Base-by-base conservation (phyloP, 2,113 vertebrate species). In the Balaeniceps rex region DNA sequence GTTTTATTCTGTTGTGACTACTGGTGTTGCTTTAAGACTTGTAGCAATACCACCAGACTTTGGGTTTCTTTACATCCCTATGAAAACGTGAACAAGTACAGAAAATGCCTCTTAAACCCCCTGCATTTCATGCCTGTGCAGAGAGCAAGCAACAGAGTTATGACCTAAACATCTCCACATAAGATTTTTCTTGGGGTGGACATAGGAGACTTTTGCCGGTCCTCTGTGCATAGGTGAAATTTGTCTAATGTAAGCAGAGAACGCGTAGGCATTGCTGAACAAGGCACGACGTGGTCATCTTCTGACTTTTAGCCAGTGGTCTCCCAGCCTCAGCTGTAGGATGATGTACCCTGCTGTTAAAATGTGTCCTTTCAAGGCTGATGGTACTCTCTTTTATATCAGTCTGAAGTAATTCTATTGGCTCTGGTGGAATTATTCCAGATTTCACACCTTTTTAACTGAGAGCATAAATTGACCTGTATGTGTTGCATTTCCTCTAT, bases 391-490 rank as follows among this genome's bases (percentile, higher is more conserved):
- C 78, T 66, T 85, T 91, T 64, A 1, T 85, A 84, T 86, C 89
- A 74, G 2, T 76, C 83, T 93, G 93, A 87, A 96, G 70, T 83
- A 65, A 94, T 96, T 88, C 96, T 80, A 44, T 93, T 97, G 87
- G 93, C 84, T 96, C 26, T 31, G 78, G 84, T 97, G 95, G 96
- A 96, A 95, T 95, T 96, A 95, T 95, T 96, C 96, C 95, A 95
- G 95, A 94, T 93, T 96, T 97, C 97, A 97, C 95, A 95, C 95
- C 96, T 94, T 95, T 97, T 95, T 96, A 97, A 95, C 94, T 90
- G 95, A 97, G 89, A 96, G 87, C 95, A 97, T 90, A 97, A 94
- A 95, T 95, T 95, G 97, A 96, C 95, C 96, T 44, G 79, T 81
- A 95, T 86, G 96, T 96, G 95, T 97, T 96, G 95, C 95, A 97